Conservation (phyloP, 2,113 vertebrate species). For the Dasyurus viverrinus region DNA sequence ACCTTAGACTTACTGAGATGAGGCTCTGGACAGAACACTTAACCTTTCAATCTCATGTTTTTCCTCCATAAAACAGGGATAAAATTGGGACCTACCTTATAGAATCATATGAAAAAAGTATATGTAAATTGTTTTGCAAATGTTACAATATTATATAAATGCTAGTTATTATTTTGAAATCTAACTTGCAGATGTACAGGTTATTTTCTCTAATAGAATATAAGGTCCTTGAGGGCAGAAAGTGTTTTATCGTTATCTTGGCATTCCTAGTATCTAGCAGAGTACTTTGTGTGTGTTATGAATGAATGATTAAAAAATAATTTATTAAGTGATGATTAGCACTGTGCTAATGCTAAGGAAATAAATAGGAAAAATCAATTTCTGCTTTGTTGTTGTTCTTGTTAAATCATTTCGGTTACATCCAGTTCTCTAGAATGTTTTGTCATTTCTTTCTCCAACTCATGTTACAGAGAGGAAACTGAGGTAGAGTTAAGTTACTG, state of each 20-base stretch:
- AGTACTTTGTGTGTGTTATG: not conserved
- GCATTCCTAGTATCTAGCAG: not conserved
- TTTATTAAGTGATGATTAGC: not conserved
- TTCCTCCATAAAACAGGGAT: too few relatives aligned
- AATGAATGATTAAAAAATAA: not conserved
- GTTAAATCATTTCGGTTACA: too few relatives aligned
- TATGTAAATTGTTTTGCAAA: not conserved
- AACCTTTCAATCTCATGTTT: too few relatives aligned
- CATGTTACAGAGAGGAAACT: not conserved
- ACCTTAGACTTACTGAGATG: too few relatives aligned
- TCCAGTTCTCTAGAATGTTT: not conserved
- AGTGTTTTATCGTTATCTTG: not conserved
- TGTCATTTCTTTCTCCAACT: not conserved
- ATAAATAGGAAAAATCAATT: not conserved
- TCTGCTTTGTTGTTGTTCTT: not conserved
- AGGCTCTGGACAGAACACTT: too few relatives aligned
- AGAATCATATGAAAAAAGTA: not conserved
- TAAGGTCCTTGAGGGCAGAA: not conserved
- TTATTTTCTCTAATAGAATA: not conserved
- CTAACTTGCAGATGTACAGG: not conserved
- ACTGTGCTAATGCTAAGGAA: not conserved
- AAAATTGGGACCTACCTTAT: not conserved
- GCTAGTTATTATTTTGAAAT: not conserved
- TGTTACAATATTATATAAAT: not conserved
- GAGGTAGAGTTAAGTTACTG: too few relatives aligned